Conservation (phyloP, 2,113 vertebrate genomes). For the Garra rufa region DNA sequence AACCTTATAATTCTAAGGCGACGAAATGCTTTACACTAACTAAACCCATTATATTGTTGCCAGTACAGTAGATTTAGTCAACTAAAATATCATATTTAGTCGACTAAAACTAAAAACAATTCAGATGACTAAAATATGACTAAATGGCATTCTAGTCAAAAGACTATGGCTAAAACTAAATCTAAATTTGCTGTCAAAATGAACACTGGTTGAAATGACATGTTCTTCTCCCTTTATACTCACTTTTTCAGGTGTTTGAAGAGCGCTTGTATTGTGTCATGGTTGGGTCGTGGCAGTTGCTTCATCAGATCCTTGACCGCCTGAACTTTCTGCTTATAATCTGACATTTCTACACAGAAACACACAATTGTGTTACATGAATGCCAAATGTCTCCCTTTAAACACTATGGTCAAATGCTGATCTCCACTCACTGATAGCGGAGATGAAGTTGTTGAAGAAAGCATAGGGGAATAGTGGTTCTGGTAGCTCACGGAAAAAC, state of each 20-base stretch:
- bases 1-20: too few species aligned
- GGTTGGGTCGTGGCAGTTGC: constrained; percentile 91
- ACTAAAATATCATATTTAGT: too few species aligned
- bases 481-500: constrained; percentile 96
- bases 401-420: background rate
- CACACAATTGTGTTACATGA: constrained; percentile 39
- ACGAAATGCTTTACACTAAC: too few species aligned
- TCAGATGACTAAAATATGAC: too few species aligned
- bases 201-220: too few species aligned
- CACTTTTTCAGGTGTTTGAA: constrained; percentile 95
- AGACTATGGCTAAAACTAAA: too few species aligned
- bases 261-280: constrained; percentile 95
- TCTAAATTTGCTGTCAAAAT: too few species aligned
- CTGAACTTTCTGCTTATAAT: constrained; percentile 84
- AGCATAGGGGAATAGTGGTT: constrained; percentile 90
- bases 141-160: too few species aligned
- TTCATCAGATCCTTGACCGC: constrained; percentile 89
- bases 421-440: constrained; percentile 89
- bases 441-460: constrained; percentile 92
- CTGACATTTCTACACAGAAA: constrained; percentile 79
- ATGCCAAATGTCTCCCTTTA: background rate
- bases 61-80: too few species aligned
- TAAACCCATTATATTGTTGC: too few species aligned
- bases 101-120: too few species aligned
- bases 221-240: constrained; percentile 54